These are phyloP conservation scores for Agriotes lineatus DNA, from an alignment of 2,888 invertebrate genomes.

Conservation along the genomic window DNA sequence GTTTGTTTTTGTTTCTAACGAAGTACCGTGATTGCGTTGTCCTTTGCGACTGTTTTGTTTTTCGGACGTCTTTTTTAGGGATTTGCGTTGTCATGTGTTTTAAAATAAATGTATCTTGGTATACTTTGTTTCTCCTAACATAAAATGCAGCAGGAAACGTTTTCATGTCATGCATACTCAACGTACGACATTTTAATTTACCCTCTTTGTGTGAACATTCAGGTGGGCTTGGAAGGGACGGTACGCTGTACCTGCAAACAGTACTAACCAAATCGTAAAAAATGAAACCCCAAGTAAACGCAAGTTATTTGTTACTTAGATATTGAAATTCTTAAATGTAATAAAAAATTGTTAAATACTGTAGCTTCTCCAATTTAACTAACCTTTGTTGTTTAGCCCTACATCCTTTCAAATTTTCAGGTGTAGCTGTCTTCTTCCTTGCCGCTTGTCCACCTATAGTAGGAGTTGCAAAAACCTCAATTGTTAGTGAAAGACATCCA, in stretches of 20 bases:
- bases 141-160: slow-evolving; percentile 14
- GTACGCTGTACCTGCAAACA: background rate
- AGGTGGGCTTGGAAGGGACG: slow-evolving; percentile 1
- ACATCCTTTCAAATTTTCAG: no score
- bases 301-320: no score
- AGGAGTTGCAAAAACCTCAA: no score
- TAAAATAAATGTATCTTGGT: no score
- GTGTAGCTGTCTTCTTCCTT: no score
- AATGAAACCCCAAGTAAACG: background rate
- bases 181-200: slow-evolving; percentile 5
- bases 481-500: no score
- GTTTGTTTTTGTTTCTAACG: slow-evolving; percentile 9
- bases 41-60: background rate
- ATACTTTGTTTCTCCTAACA: slow-evolving; percentile 3
- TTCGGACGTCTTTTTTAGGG: slow-evolving; percentile 13
- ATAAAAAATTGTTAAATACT: no score
- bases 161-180: slow-evolving; percentile 5
- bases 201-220: no score
- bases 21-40: slow-evolving; percentile 12
- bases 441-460: no score
- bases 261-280: background rate
- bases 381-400: no score
- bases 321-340: no score
- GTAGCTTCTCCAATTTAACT: no score
- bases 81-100: slow-evolving; percentile 14